Evolutionary conservation across 2,888 invertebrate genomes (phyloP).

Genomic region (Taenaris catops): DNA sequence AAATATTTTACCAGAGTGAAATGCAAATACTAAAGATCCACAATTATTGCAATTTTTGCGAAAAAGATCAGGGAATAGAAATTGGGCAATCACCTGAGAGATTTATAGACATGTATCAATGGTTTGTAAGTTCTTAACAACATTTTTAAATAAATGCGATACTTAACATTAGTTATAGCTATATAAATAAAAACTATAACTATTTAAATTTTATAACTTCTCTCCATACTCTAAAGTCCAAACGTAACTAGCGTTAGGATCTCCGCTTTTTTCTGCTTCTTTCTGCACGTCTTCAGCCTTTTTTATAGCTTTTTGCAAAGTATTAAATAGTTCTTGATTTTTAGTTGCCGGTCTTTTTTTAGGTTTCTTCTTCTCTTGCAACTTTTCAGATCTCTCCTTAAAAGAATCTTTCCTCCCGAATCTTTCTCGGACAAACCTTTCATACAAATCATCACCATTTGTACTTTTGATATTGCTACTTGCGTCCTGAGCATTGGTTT

Average conservation of each 20-base stretch:
- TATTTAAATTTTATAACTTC: conserved; percentile 36
- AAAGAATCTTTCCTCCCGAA: conserved; percentile 61
- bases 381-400: conserved; percentile 49
- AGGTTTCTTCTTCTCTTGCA: conserved; percentile 40
- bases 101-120: no score
- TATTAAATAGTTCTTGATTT: conserved; percentile 49
- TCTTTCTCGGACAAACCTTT: conserved; percentile 67
- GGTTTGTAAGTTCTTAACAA: no score
- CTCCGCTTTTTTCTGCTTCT: conserved; percentile 57
- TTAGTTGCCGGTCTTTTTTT: conserved; percentile 31
- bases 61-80: no score
- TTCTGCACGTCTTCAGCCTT: conserved; percentile 55
- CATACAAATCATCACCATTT: conserved; percentile 57
- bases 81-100: no score
- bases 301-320: conserved; percentile 54
- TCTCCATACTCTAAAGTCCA: conserved; percentile 77
- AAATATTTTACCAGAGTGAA: no score
- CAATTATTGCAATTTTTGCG: no score
- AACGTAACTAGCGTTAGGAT: conserved; percentile 69
- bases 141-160: conserved; percentile 2
- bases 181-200: conserved; percentile 4
- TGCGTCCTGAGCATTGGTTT: conserved; percentile 22
- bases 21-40: no score
- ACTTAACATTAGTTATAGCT: not conserved
- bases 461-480: conserved; percentile 28